A percentile compares a stretch with the other conserved stretches of the same genome.
Conservation (phyloP, 2,797 vertebrate genomes). For the Falco peregrinus region DNA sequence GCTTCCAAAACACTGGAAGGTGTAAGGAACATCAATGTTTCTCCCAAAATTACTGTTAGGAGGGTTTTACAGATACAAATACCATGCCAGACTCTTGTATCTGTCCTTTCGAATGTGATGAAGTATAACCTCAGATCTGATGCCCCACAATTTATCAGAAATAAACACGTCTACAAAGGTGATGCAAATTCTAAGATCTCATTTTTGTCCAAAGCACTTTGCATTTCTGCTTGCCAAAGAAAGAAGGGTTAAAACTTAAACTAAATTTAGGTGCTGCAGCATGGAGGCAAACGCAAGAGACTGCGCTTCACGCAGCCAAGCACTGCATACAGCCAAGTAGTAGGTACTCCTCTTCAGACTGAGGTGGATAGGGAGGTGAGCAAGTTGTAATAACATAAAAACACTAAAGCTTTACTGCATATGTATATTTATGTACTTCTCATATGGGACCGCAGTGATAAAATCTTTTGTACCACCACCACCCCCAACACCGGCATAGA, state of each 20-base stretch:
- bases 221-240: neutral
- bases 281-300: neutral
- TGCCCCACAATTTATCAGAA: neutral
- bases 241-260: neutral
- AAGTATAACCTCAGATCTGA: fast-evolving
- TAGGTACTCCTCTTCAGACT: neutral
- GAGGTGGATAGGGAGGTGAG: neutral
- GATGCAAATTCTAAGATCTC: neutral
- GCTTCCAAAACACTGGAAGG: neutral
- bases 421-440: neutral
- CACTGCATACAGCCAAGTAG: fast-evolving
- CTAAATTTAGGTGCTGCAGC: neutral
- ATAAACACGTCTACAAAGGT: neutral
- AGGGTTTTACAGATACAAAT: neutral
- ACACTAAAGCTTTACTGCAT: fast-evolving
- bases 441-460: fast-evolving
- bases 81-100: neutral
- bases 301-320: neutral
- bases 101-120: neutral
- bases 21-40: fast-evolving
- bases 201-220: neutral
- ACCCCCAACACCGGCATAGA: neutral
- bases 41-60: neutral
- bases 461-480: neutral
- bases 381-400: neutral